Conservation (phyloP, 2,113 vertebrate genomes). For the Chrysochloris asiatica region DNA sequence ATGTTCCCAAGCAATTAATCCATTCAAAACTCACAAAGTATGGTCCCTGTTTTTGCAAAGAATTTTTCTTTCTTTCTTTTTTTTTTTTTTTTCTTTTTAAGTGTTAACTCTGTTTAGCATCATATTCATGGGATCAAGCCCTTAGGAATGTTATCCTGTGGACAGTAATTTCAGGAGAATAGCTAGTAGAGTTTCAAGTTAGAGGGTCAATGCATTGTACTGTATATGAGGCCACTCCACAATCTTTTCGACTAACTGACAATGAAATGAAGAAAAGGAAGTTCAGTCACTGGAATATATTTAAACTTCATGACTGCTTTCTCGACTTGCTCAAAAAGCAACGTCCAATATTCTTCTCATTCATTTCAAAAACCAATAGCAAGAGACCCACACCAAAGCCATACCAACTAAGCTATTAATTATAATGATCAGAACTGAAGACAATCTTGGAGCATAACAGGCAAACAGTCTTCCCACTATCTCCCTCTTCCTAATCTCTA, state of each 20-base stretch:
- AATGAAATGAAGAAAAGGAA: constrained; percentile 10
- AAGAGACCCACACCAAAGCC: background rate
- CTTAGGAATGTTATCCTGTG: background rate
- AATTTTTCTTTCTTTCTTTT: background rate
- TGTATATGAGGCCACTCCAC: background rate
- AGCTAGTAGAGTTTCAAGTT: background rate
- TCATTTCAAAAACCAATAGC: background rate
- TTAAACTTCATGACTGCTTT: background rate
- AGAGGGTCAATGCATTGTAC: background rate
- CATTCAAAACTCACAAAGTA: background rate
- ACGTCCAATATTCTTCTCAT: background rate
- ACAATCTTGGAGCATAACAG: background rate
- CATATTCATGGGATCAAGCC: background rate
- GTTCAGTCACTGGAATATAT: background rate
- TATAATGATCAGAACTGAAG: background rate
- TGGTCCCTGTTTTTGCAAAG: constrained; percentile 6
- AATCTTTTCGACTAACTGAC: background rate
- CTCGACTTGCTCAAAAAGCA: constrained; percentile 4
- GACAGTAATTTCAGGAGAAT: background rate
- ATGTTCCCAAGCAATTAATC: background rate
- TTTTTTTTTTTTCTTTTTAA: background rate
- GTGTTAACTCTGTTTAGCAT: background rate
- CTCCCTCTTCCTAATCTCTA: background rate
- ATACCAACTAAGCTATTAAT: background rate
- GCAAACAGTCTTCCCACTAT: background rate